phyloP scores from a whole-genome alignment of 2,797 vertebrate genomes.

The Babyrousa celebensis region DNA sequence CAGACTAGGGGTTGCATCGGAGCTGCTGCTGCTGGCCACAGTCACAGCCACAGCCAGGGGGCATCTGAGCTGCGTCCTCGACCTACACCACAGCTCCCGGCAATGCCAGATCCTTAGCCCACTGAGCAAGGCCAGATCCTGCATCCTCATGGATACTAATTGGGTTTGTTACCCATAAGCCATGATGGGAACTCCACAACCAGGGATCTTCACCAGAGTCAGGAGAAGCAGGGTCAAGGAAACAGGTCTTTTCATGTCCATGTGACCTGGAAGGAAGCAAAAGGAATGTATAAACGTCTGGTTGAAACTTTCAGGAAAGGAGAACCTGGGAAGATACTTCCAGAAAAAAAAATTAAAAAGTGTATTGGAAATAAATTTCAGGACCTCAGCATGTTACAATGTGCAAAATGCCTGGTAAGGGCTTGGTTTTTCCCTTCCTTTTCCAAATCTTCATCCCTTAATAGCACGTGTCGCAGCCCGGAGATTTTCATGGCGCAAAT shows the following conservation, averaged over 20 bases:
- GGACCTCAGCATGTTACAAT: accelerated
- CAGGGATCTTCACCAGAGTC: background rate
- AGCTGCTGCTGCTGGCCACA: too few species aligned
- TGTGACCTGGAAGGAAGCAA: background rate
- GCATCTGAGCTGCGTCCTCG: too few species aligned
- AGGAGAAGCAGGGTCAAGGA: background rate
- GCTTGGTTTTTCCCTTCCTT: background rate
- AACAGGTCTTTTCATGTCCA: accelerated
- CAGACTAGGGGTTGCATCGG: too few species aligned
- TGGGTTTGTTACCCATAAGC: too few species aligned
- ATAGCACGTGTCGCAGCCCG: accelerated
- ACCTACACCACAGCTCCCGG: too few species aligned
- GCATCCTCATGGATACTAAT: too few species aligned
- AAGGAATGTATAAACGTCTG: background rate
- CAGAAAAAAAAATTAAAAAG: background rate
- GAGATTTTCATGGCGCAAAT: background rate
- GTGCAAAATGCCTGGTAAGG: accelerated
- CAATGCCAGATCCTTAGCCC: too few species aligned
- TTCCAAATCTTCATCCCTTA: too few species aligned
- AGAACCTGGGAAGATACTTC: background rate
- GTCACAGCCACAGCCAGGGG: too few species aligned
- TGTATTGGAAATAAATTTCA: background rate
- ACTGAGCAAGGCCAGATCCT: too few species aligned
- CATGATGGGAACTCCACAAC: too few species aligned
- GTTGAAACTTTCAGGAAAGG: too few species aligned